Conservation (phyloP, 2,888 invertebrate genomes). For the Hesperia comma region DNA sequence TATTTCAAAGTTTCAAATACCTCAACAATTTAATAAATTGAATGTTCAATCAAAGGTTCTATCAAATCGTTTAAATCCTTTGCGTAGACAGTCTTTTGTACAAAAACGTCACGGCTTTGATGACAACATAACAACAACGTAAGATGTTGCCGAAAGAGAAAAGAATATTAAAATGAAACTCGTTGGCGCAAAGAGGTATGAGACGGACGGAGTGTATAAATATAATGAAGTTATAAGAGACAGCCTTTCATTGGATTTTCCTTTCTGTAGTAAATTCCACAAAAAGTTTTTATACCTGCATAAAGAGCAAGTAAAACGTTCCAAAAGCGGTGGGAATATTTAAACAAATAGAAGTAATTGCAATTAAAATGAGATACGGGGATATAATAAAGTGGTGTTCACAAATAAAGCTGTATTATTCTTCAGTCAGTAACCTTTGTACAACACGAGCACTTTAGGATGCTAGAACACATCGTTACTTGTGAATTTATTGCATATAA, state of each 20-base stretch:
- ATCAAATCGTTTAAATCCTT: background rate
- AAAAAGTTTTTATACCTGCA: constrained; percentile 4
- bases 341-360: background rate
- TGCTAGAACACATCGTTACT: too few species aligned
- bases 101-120: background rate
- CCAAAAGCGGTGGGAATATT: background rate
- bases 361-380: background rate
- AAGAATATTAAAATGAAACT: constrained; percentile 13
- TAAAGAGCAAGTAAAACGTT: background rate
- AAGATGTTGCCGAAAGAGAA: constrained; percentile 4
- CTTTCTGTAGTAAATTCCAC: constrained; percentile 2
- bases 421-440: too few species aligned
- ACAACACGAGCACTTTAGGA: too few species aligned
- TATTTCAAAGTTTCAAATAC: background rate
- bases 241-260: constrained; percentile 7
- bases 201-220: constrained; percentile 5
- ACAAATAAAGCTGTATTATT: background rate
- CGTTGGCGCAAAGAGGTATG: background rate
- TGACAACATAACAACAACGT: background rate
- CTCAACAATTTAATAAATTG: too few species aligned
- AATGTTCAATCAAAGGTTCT: background rate
- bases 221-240: constrained; percentile 7
- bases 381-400: background rate
- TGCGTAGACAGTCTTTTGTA: background rate
- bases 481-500: too few species aligned